Conservation (phyloP, 2,797 vertebrate species). For the Hydrocynus forskahlii region DNA sequence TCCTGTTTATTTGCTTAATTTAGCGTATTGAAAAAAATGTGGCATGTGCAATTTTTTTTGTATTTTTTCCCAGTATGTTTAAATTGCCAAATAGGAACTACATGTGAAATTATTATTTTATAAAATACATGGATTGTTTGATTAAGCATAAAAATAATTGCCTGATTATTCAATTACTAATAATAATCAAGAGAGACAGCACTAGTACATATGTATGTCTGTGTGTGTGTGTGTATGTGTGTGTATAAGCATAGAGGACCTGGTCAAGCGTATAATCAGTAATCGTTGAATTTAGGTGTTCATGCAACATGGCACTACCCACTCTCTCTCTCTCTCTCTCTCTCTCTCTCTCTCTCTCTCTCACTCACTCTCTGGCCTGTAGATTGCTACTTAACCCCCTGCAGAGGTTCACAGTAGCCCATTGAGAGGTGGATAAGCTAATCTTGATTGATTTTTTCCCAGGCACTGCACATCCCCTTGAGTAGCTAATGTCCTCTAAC, state of each 20-base stretch:
- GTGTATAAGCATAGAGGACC: background rate
- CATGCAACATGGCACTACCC: constrained; percentile 46
- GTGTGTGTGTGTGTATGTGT: background rate
- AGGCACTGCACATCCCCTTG: constrained; percentile 55
- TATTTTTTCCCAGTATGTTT: no score
- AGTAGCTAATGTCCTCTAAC: constrained; percentile 63
- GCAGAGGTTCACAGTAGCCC: constrained; percentile 66
- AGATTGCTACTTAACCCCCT: constrained; percentile 72
- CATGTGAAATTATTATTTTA: background rate
- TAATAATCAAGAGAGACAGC: background rate
- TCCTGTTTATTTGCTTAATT: no score
- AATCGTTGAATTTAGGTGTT: constrained; percentile 45
- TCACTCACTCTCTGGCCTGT: constrained; percentile 44
- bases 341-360: background rate
- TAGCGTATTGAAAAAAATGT: no score
- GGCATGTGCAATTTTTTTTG: no score
- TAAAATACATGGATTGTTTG: background rate
- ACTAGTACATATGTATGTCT: background rate
- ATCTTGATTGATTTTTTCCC: constrained; percentile 72
- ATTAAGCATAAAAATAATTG: background rate
- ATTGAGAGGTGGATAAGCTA: constrained; percentile 66
- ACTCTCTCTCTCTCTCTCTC: background rate
- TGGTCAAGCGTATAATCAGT: constrained; percentile 42
- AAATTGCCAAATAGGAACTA: no score
- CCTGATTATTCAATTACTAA: background rate